Conservation (phyloP, 2,113 vertebrate genomes). For the Nipponia nippon region DNA sequence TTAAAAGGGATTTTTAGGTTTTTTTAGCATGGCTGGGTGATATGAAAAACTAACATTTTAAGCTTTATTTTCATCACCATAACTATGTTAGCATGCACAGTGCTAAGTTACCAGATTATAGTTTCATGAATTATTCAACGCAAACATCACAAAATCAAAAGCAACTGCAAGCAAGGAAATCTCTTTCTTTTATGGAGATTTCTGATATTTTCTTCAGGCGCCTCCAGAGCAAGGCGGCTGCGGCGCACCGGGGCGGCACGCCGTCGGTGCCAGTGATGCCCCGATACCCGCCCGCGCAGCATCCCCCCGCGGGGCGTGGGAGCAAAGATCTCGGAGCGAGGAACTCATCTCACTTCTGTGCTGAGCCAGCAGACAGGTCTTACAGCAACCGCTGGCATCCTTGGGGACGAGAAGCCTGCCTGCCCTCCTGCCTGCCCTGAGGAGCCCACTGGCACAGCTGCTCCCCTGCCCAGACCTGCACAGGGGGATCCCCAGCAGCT, state of each 20-base stretch:
- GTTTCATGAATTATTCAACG: neutral
- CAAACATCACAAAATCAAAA: neutral
- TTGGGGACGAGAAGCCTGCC: neutral
- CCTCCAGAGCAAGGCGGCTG: neutral
- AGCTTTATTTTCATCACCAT: neutral
- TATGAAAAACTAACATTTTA: neutral
- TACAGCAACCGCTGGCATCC: neutral
- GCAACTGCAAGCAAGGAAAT: neutral
- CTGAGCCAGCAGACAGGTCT: neutral
- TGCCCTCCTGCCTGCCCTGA: neutral
- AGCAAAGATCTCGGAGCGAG: rapidly evolving
- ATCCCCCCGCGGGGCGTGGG: neutral
- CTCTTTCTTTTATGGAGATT: neutral
- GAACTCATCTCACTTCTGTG: too few species aligned
- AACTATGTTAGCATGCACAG: neutral
- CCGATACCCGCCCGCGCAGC: rapidly evolving
- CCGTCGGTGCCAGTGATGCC: rapidly evolving
- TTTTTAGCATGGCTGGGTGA: neutral
- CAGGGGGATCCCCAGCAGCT: neutral
- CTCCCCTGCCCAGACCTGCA: neutral
- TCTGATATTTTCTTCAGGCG: neutral
- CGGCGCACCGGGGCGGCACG: neutral
- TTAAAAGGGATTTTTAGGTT: neutral
- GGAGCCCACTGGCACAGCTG: neutral
- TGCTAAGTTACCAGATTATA: neutral